phyloP scores from a whole-genome alignment of 1,140 invertebrate species.

The Ceratoteleas bidentatus region DNA sequence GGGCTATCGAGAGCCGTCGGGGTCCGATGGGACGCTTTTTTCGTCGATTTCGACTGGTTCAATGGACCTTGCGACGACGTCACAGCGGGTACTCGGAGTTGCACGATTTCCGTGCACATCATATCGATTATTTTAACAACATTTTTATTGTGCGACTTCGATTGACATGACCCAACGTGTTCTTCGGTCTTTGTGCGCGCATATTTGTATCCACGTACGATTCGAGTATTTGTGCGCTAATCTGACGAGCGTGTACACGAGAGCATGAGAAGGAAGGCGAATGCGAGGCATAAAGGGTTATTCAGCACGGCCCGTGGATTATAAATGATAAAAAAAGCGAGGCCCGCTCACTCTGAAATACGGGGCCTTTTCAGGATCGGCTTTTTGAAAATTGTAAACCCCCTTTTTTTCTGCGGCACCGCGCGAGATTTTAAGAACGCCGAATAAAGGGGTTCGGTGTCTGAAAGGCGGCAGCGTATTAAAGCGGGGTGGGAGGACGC shows the following conservation, averaged over 20 bases:
- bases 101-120: conserved; percentile 20
- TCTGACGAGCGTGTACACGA: conserved; percentile 55
- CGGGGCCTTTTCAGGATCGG: conserved; percentile 78
- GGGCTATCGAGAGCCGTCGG: conserved; percentile 71
- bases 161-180: conserved; percentile 30
- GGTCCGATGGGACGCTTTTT: conserved; percentile 40
- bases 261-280: conserved; percentile 49
- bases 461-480: conserved; percentile 71
- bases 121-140: conserved; percentile 56
- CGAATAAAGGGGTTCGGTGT: conserved; percentile 76
- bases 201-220: conserved; percentile 52
- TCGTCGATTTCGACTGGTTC: not conserved
- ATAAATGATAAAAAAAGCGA: conserved; percentile 78
- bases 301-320: conserved; percentile 78
- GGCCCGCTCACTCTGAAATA: conserved; percentile 72
- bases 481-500: conserved; percentile 63
- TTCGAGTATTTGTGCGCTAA: conserved; percentile 49
- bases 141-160: conserved; percentile 34
- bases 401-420: conserved; percentile 67
- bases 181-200: conserved; percentile 40
- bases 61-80: conserved; percentile 48
- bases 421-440: conserved; percentile 77
- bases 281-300: conserved; percentile 78
- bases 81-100: conserved; percentile 65
- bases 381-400: conserved; percentile 81